A percentile compares a stretch with the other conserved stretches of the same genome.
Conservation (phyloP, 2,797 vertebrate species). For the Cercopithecus diana region DNA sequence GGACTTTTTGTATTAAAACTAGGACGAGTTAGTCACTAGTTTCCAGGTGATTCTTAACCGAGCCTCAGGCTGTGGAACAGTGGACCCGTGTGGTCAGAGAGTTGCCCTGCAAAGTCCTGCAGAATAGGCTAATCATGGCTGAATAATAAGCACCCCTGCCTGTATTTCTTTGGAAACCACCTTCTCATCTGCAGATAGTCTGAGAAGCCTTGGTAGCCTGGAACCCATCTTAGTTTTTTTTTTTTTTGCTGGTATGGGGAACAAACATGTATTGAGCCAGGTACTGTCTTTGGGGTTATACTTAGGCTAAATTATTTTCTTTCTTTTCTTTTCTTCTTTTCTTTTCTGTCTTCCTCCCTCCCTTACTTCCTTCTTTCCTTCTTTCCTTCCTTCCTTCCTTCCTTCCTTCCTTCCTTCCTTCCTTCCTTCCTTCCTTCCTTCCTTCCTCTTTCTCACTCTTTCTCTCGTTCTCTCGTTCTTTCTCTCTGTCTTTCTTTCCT, state of each 20-base stretch:
- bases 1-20: background rate
- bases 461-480: too few species aligned
- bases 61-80: background rate
- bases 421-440: too few species aligned
- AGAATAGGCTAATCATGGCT: background rate
- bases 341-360: too few species aligned
- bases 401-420: too few species aligned
- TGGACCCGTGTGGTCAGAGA: background rate
- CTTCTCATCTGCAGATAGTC: background rate
- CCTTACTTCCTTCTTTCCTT: too few species aligned
- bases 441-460: too few species aligned
- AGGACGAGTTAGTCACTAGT: background rate
- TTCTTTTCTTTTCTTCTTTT: background rate
- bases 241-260: background rate
- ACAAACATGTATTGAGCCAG: background rate
- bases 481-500: background rate
- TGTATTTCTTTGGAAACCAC: background rate
- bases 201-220: background rate
- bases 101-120: background rate
- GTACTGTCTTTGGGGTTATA: background rate
- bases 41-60: background rate
- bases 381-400: too few species aligned
- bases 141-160: background rate
- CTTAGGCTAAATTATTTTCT: background rate
- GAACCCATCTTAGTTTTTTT: background rate